A percentile compares a stretch with the other conserved stretches of the same genome.
phyloP scores from a whole-genome alignment of 1,140 invertebrate species.

The Trachymyrmex septentrionalis region DNA sequence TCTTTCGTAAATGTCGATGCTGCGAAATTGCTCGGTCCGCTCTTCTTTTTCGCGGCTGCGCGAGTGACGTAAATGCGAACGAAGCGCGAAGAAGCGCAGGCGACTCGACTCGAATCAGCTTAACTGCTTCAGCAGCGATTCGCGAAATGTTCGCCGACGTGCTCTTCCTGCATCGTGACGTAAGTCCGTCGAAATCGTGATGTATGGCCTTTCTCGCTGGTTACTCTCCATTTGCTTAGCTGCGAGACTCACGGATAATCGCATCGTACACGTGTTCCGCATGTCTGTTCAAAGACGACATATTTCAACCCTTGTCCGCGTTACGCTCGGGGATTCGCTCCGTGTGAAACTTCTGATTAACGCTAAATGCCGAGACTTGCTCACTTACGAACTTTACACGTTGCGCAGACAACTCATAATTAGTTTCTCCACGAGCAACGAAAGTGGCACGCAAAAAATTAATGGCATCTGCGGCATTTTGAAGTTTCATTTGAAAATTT shows the following conservation, averaged over 20 bases:
- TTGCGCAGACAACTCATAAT: background rate
- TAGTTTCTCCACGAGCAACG: conserved; percentile 4
- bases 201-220: conserved; percentile 8
- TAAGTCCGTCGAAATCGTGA: conserved; percentile 52
- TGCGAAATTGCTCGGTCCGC: conserved; percentile 11
- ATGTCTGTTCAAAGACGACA: conserved; percentile 38
- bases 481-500: background rate
- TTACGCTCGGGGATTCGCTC: conserved; percentile 7
- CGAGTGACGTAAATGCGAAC: conserved; percentile 47
- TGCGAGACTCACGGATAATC: conserved; percentile 29
- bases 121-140: conserved; percentile 44
- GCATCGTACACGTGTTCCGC: conserved; percentile 40
- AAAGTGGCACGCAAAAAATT: conserved; percentile 7
- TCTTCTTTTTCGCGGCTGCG: conserved; percentile 18
- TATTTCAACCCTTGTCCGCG: conserved; percentile 39
- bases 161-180: conserved; percentile 23
- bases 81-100: conserved; percentile 4
- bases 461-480: background rate
- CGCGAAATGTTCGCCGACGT: conserved; percentile 34
- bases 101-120: conserved; percentile 34
- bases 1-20: conserved; percentile 18
- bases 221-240: conserved; percentile 39
- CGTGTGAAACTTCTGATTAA: conserved; percentile 47
- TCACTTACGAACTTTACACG: conserved; percentile 15
- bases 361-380: conserved; percentile 17